phyloP scores from a whole-genome alignment of 2,888 invertebrate genomes.

The Xanthia togata region DNA sequence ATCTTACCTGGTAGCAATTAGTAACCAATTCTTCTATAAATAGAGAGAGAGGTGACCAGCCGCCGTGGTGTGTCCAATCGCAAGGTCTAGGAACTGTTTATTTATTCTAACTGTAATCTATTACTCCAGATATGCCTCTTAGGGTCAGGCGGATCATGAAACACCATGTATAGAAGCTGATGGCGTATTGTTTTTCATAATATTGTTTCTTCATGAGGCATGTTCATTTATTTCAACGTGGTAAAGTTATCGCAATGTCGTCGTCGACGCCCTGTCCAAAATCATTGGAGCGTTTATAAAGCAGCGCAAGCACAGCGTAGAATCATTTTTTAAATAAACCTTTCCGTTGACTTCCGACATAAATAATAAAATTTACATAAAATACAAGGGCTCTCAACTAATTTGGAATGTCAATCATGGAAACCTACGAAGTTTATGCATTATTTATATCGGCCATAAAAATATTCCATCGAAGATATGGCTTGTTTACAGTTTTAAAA shows the following conservation, averaged over 20 bases:
- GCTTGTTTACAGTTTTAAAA: constrained; percentile 28
- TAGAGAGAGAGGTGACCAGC: constrained; percentile 80
- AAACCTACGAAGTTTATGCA: constrained; percentile 33
- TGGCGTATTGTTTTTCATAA: constrained; percentile 36
- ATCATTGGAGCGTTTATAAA: constrained; percentile 36
- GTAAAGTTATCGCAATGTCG: constrained; percentile 31
- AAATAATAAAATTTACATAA: constrained; percentile 34
- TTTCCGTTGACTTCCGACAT: constrained; percentile 15
- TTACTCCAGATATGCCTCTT: constrained; percentile 44
- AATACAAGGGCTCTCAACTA: constrained; percentile 5
- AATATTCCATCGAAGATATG: constrained; percentile 35
- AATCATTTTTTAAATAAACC: constrained; percentile 7
- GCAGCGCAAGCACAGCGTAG: constrained; percentile 16
- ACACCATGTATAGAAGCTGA: constrained; percentile 58
- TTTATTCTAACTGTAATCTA: constrained; percentile 54
- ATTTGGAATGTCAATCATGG: constrained; percentile 26
- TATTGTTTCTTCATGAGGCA: constrained; percentile 31
- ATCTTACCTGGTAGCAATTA: constrained; percentile 34
- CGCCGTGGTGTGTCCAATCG: constrained; percentile 63
- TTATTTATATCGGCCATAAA: constrained; percentile 33
- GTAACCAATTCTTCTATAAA: constrained; percentile 70
- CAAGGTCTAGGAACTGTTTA: constrained; percentile 74
- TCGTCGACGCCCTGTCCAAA: constrained; percentile 25
- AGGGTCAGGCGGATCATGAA: constrained; percentile 54
- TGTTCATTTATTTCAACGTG: constrained; percentile 29